Percentiles rank a stretch among this genome's conserved stretches.
These are phyloP conservation scores for Thunnus maccoyii DNA, from an alignment of 2,113 vertebrate species.

Conservation along the genomic window DNA sequence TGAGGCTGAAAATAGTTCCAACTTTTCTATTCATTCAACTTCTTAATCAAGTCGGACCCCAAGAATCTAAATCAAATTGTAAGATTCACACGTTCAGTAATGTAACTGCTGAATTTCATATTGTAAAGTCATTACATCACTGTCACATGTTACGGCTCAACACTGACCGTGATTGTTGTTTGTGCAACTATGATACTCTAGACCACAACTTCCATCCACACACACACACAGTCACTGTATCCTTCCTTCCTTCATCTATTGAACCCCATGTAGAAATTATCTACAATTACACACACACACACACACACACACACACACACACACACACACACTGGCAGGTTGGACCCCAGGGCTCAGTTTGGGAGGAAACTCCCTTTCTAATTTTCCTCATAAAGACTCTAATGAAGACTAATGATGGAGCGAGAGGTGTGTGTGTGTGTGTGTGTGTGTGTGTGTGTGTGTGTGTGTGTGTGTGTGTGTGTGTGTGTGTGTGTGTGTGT, in stretches of 20 bases:
- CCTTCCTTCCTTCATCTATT: slow-evolving; percentile 33
- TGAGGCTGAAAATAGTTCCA: too few relatives aligned
- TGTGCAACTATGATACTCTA: not conserved
- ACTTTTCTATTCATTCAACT: too few relatives aligned
- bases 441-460: slow-evolving; percentile 62
- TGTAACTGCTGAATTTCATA: too few relatives aligned
- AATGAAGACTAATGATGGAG: slow-evolving; percentile 79
- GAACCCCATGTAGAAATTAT: slow-evolving; percentile 53
- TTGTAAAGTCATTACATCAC: too few relatives aligned
- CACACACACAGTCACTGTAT: slow-evolving; percentile 9
- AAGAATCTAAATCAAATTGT: too few relatives aligned
- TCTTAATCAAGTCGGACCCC: too few relatives aligned
- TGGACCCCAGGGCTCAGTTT: slow-evolving; percentile 70
- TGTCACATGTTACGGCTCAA: too few relatives aligned
- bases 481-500: slow-evolving; percentile 33
- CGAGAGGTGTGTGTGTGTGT: slow-evolving; percentile 57
- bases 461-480: slow-evolving; percentile 57
- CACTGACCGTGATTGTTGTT: too few relatives aligned
- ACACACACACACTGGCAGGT: slow-evolving; percentile 43
- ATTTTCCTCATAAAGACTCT: slow-evolving; percentile 79
- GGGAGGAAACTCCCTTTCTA: slow-evolving; percentile 77
- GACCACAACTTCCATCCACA: not conserved
- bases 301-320: slow-evolving; percentile 25
- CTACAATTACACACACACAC: not conserved
- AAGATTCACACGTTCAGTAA: too few relatives aligned